phyloP scores from a whole-genome alignment of 2,888 invertebrate species.

The Melangyna quadrimaculata region DNA sequence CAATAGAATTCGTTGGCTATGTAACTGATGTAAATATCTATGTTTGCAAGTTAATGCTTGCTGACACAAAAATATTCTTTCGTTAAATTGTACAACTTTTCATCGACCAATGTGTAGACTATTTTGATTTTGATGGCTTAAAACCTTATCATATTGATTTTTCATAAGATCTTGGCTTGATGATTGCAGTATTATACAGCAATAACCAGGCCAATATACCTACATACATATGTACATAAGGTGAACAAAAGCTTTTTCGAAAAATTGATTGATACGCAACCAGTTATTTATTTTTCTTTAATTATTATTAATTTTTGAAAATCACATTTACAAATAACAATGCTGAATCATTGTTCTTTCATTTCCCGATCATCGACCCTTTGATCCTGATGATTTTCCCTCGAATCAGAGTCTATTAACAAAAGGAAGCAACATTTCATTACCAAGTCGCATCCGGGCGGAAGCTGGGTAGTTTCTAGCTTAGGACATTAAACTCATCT shows the following conservation, averaged over 20 bases:
- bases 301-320: conserved; percentile 30
- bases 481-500: conserved; percentile 60
- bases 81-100: too few species aligned
- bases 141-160: not conserved
- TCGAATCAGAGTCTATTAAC: conserved; percentile 60
- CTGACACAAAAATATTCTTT: too few species aligned
- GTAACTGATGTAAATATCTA: too few species aligned
- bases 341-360: conserved; percentile 40
- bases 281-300: conserved; percentile 26
- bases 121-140: not conserved
- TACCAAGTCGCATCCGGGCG: conserved; percentile 70
- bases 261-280: conserved; percentile 33
- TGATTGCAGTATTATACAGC: not conserved
- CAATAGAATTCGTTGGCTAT: too few species aligned
- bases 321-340: conserved; percentile 41
- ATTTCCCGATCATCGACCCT: conserved; percentile 54
- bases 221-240: not conserved
- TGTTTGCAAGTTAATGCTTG: too few species aligned
- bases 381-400: conserved; percentile 28
- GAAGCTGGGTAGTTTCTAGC: conserved; percentile 58
- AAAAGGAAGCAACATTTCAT: conserved; percentile 71
- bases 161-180: not conserved
- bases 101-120: not conserved
- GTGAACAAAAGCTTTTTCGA: not conserved
- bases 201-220: not conserved